Conservation (phyloP, 2,888 invertebrate species). For the Ceraclea dissimilis region DNA sequence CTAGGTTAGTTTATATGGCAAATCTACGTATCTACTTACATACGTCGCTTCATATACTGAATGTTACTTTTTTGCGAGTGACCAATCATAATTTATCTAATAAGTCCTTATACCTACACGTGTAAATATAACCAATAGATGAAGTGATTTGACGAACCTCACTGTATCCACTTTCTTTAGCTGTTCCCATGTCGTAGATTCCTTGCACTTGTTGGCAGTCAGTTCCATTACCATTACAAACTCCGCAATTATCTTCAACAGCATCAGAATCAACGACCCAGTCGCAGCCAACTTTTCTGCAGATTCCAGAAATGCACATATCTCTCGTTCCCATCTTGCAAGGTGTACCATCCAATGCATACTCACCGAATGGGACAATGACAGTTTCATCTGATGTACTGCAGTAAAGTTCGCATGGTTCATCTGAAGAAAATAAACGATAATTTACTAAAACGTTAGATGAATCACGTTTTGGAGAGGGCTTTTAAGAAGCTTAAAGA, state of each 20-base stretch:
- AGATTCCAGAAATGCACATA: constrained; percentile 66
- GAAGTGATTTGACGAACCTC: no score
- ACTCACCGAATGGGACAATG: constrained; percentile 66
- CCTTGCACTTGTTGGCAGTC: constrained; percentile 73
- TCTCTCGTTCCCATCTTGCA: constrained; percentile 73
- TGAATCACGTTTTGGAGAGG: no score
- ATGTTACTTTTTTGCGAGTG: no score
- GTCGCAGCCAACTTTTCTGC: constrained; percentile 85
- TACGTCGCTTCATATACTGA: no score
- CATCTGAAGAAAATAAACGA: constrained; percentile 34
- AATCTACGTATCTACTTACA: no score
- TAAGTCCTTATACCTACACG: no score
- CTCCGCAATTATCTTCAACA: constrained; percentile 76
- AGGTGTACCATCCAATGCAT: constrained; percentile 77
- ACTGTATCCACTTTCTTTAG: constrained; percentile 49
- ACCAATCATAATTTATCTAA: no score
- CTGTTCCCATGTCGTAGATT: constrained; percentile 57
- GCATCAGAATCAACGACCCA: constrained; percentile 76
- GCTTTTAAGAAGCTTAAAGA: background rate
- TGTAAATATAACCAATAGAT: no score
- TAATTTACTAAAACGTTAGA: no score
- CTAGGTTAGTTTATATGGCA: no score
- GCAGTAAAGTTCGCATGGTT: constrained; percentile 77
- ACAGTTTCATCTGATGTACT: constrained; percentile 66
- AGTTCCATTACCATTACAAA: constrained; percentile 78